Base-by-base conservation (phyloP, 2,797 vertebrate species). In the Chelmon rostratus region DNA sequence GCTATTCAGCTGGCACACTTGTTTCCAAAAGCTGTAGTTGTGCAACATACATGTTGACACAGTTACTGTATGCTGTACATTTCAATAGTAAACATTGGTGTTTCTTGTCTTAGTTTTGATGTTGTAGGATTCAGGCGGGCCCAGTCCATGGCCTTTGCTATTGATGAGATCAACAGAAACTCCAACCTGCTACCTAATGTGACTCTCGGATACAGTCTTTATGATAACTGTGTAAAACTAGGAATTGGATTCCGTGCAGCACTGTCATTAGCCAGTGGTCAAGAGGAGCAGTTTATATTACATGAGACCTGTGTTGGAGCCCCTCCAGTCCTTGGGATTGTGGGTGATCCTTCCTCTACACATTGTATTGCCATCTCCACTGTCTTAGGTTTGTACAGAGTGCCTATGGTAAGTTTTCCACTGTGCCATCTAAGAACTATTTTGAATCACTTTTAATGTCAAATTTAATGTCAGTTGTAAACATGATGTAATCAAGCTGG, bases 161-260 rank as follows among this genome's bases (percentile, higher is more conserved):
- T 47, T 46, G 44, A 46, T 46, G 44, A 46, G 44, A 46, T 46
- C 44, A 46, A 46, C 44, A 46, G 44, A 46, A 46, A 19, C 11
- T 16, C 44, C 44, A 46, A 46, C 13, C 44, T 46, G 44, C n/a
- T n/a, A n/a, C n/a, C n/a, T n/a, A n/a, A n/a, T n/a, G n/a, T n/a
- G n/a, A n/a, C n/a, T n/a, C n/a, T 46, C 38, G 93, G 94, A 23
- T 95, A 92, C 72, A 86, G 86, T 8, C 52, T 95, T 21, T 94
- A 90, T 57, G 93, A 56, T 33, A 56, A 33, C 54, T 56, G 54
- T 2, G 28, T 56, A 8, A 56, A 71, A 47, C 86, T 93, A 44
- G 89, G 66, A 8, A 82, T 93, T 50, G 93, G 89, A 23, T 92
- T 95, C 18, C 87, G 92, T 42, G 92, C 80, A 79, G 82, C 78